These are phyloP conservation scores for Catharus ustulatus DNA, from an alignment of 2,797 vertebrate species.

Conservation along the genomic window DNA sequence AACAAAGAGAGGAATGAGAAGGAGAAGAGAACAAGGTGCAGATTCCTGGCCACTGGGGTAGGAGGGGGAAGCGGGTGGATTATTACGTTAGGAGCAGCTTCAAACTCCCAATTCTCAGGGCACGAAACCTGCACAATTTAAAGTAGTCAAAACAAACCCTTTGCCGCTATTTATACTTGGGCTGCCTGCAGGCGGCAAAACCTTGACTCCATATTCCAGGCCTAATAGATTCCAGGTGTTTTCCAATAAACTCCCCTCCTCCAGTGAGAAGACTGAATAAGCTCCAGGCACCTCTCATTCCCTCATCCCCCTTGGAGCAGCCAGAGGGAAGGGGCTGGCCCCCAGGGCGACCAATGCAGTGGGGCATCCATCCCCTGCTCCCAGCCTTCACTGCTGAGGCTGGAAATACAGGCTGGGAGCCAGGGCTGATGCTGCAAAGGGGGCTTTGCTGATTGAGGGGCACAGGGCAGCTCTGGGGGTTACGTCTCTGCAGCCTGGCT, in stretches of 20 bases:
- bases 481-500: background rate
- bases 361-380: background rate
- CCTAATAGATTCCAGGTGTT: constrained; percentile 80
- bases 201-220: constrained; percentile 68
- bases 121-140: constrained; percentile 78
- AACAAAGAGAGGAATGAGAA: constrained; percentile 68
- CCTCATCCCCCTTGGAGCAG: background rate
- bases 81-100: constrained; percentile 74
- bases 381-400: background rate
- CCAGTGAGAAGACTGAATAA: constrained; percentile 15
- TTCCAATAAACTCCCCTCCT: constrained; percentile 68
- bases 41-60: constrained; percentile 62
- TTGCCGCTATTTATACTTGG: constrained; percentile 74
- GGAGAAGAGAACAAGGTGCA: constrained; percentile 68
- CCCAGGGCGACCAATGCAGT: fast-evolving
- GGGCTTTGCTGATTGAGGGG: background rate
- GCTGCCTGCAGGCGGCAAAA: constrained; percentile 76
- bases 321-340: background rate
- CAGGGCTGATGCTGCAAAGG: background rate
- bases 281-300: constrained; percentile 22
- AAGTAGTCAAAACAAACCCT: constrained; percentile 80
- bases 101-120: constrained; percentile 77
- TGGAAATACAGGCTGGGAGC: background rate
- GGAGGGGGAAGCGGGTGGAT: constrained; percentile 36
- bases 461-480: fast-evolving